These are phyloP conservation scores for Cheilosia vernalis DNA, from an alignment of 2,888 invertebrate genomes.

Conservation along the genomic window DNA sequence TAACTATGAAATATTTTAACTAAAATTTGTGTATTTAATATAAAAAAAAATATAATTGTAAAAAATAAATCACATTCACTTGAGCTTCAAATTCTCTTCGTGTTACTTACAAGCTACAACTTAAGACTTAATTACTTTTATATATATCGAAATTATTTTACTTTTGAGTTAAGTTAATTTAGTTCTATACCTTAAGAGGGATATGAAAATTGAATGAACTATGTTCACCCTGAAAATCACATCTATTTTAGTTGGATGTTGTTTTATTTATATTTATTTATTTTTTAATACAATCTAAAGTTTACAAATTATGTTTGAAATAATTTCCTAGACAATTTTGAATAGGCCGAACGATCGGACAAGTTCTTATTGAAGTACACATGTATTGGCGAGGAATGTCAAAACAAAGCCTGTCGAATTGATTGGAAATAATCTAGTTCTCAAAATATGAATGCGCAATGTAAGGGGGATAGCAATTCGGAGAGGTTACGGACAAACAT, in stretches of 20 bases:
- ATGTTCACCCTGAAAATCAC: slow-evolving; percentile 46
- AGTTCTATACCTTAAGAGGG: slow-evolving; percentile 22
- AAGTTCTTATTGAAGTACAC: slow-evolving; percentile 4
- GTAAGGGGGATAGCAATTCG: background rate
- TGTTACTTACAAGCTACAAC: slow-evolving; percentile 62
- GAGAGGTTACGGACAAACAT: too few species aligned
- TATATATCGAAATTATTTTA: slow-evolving; percentile 36
- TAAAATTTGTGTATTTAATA: slow-evolving; percentile 59
- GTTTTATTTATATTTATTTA: background rate
- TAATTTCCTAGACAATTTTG: slow-evolving; percentile 34
- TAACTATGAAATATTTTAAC: slow-evolving; percentile 69
- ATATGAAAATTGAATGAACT: slow-evolving; percentile 49
- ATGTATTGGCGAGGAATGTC: background rate
- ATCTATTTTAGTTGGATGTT: slow-evolving; percentile 3
- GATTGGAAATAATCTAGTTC: background rate
- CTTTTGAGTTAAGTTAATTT: slow-evolving; percentile 23
- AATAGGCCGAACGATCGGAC: slow-evolving; percentile 8
- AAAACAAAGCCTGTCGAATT: background rate
- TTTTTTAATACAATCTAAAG: background rate
- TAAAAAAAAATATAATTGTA: slow-evolving; percentile 65
- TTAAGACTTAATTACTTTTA: slow-evolving; percentile 41
- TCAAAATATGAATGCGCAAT: background rate
- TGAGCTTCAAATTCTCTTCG: slow-evolving; percentile 75
- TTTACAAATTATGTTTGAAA: slow-evolving; percentile 13
- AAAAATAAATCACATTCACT: slow-evolving; percentile 75